Conservation (phyloP, 2,888 invertebrate species). For the Priocnemis perturbator region DNA sequence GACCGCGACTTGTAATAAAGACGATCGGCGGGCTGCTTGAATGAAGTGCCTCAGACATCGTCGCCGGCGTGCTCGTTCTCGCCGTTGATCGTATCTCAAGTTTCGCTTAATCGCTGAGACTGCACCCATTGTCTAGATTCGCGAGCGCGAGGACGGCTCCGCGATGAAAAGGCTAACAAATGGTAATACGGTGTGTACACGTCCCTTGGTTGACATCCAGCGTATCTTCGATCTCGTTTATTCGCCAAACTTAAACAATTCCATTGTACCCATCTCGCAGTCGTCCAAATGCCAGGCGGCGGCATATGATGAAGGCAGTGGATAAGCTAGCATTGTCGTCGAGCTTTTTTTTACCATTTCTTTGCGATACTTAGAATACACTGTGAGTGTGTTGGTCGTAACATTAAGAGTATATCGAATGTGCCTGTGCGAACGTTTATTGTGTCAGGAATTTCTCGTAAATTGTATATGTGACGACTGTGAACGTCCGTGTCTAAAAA, state of each 20-base stretch:
- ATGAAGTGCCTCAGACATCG: neutral
- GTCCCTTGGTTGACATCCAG: slow-evolving; percentile 5
- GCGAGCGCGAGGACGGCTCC: slow-evolving; percentile 42
- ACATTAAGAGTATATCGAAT: too few species aligned
- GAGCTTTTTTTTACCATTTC: too few species aligned
- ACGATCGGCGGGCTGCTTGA: slow-evolving; percentile 1
- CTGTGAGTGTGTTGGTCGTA: too few species aligned
- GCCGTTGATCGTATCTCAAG: slow-evolving; percentile 40
- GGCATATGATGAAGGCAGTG: too few species aligned
- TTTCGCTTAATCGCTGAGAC: slow-evolving; percentile 24
- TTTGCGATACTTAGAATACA: too few species aligned
- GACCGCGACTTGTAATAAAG: slow-evolving; percentile 15
- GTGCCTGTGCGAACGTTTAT: too few species aligned
- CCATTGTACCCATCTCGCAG: neutral
- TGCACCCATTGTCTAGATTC: slow-evolving; percentile 50
- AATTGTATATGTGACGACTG: too few species aligned
- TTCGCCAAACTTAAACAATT: slow-evolving; percentile 27
- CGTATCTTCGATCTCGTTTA: slow-evolving; percentile 52
- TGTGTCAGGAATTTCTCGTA: too few species aligned
- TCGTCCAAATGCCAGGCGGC: too few species aligned
- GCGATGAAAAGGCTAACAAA: slow-evolving; percentile 49
- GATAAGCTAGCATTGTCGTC: too few species aligned
- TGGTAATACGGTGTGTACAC: slow-evolving; percentile 39
- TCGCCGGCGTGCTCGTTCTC: slow-evolving; percentile 33
- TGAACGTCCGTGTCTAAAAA: too few species aligned